These are phyloP conservation scores for Labeo rohita DNA, from an alignment of 2,113 vertebrate species.

Conservation along the genomic window DNA sequence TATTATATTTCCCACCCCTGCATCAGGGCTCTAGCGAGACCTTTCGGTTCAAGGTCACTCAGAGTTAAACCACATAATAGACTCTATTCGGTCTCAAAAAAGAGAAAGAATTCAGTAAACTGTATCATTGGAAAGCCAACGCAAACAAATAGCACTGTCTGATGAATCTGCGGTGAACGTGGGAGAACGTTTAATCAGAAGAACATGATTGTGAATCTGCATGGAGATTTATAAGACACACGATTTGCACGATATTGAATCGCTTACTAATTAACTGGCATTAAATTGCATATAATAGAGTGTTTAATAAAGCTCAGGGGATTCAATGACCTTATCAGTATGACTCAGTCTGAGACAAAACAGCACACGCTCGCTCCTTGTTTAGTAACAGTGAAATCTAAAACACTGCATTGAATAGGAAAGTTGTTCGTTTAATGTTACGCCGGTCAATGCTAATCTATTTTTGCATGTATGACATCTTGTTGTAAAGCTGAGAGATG, in stretches of 20 bases:
- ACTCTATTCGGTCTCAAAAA: slow-evolving; percentile 2
- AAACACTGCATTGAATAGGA: slow-evolving; percentile 1
- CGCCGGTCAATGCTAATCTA: not conserved
- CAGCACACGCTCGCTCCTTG: not conserved
- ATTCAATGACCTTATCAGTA: slow-evolving; percentile 29
- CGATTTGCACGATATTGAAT: not conserved
- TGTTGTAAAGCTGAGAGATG: not conserved
- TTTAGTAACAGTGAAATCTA: slow-evolving; percentile 9
- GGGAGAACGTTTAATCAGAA: not conserved
- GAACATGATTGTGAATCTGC: not conserved
- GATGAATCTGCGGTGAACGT: not conserved
- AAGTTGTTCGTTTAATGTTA: not conserved
- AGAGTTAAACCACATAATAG: slow-evolving; percentile 7
- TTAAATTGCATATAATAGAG: slow-evolving; percentile 1
- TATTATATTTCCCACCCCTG: slow-evolving; percentile 33
- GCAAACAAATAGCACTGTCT: slow-evolving; percentile 20
- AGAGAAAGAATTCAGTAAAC: slow-evolving; percentile 20
- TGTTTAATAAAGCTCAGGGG: slow-evolving; percentile 31
- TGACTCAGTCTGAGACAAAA: not conserved
- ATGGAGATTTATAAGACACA: not conserved
- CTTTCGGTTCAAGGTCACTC: slow-evolving; percentile 35
- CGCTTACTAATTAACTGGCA: slow-evolving; percentile 32
- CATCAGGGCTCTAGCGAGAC: slow-evolving; percentile 23
- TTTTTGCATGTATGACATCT: slow-evolving; percentile 16
- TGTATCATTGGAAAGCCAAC: slow-evolving; percentile 32